phyloP scores from a whole-genome alignment of 1,140 invertebrate genomes.

The Cryptotermes secundus region DNA sequence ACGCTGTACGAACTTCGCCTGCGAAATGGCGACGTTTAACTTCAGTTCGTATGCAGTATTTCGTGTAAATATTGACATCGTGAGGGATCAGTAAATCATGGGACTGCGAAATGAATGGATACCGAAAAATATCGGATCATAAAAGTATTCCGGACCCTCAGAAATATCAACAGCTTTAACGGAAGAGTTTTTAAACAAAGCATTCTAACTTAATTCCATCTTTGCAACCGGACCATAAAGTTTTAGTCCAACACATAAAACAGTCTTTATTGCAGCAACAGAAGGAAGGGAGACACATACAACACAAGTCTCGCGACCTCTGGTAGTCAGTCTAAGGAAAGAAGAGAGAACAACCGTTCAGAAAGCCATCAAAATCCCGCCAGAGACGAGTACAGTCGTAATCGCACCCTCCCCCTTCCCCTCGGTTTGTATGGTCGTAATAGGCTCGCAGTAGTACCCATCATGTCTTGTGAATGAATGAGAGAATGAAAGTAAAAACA shows the following conservation, averaged over 20 bases:
- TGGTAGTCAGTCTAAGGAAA: not conserved
- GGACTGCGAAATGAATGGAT: no score
- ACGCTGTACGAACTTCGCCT: no score
- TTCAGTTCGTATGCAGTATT: no score
- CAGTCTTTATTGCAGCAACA: conserved; percentile 6
- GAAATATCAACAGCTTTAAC: no score
- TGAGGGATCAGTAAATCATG: no score
- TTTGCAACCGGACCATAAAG: not conserved
- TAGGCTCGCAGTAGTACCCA: not conserved
- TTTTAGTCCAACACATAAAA: conserved; percentile 18
- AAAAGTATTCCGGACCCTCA: no score
- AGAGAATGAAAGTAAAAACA: conserved; percentile 10
- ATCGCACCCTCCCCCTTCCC: not conserved
- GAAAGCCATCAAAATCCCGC: conserved; percentile 17
- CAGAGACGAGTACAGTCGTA: conserved; percentile 14
- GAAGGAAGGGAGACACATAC: conserved; percentile 4
- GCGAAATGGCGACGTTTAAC: no score
- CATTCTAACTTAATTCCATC: conserved; percentile 7
- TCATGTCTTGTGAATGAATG: conserved; percentile 12
- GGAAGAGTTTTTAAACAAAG: not conserved
- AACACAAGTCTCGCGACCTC: conserved; percentile 17
- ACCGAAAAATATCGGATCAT: no score
- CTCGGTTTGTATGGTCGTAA: not conserved
- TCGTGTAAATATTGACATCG: no score
- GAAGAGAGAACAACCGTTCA: conserved; percentile 4